Conservation (phyloP, 2,797 vertebrate species). For the Channallabes apus region DNA sequence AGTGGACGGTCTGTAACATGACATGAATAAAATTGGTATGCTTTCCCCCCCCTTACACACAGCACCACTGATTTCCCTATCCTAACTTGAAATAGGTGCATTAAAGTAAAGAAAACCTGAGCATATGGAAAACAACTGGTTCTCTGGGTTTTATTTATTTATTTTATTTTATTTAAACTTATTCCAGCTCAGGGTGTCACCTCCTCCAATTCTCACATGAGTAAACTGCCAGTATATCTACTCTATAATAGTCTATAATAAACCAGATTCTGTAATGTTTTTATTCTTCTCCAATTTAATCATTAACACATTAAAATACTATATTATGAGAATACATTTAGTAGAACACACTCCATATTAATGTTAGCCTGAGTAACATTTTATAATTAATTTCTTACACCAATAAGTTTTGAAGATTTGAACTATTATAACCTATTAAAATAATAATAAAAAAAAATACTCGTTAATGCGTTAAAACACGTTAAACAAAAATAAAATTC, state of each 20-base stretch:
- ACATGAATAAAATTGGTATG: neutral
- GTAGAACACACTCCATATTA: neutral
- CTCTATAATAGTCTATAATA: neutral
- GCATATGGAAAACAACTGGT: neutral
- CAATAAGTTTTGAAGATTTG: neutral
- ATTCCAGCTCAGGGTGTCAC: neutral
- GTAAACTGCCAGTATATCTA: neutral
- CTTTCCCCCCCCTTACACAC: neutral
- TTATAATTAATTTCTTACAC: neutral
- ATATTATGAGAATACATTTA: neutral
- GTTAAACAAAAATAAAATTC: neutral
- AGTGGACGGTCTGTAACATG: constrained; percentile 19
- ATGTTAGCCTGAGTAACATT: neutral
- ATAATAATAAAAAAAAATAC: neutral
- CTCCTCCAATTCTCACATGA: neutral
- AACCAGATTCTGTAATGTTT: neutral
- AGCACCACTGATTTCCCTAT: neutral
- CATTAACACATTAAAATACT: neutral
- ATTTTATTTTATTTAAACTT: neutral
- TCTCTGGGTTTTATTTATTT: neutral
- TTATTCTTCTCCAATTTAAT: neutral
- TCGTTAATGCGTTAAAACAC: neutral
- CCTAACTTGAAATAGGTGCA: neutral
- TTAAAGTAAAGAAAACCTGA: neutral
- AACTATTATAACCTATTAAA: neutral